These are phyloP conservation scores for Paratilapia polleni DNA, from an alignment of 2,113 vertebrate species.

Conservation along the genomic window DNA sequence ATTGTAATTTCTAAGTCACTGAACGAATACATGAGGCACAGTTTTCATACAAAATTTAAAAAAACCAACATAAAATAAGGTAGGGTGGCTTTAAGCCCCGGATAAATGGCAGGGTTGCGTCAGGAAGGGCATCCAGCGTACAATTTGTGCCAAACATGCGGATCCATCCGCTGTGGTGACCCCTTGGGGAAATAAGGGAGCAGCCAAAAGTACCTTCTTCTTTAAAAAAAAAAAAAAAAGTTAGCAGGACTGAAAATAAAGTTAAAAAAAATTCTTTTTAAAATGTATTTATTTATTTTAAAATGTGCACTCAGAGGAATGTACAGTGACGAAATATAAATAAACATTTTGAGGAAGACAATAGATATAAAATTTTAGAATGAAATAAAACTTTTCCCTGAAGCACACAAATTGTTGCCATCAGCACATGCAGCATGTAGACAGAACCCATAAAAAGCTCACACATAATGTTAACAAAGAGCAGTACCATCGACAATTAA, in stretches of 20 bases:
- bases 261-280: not conserved
- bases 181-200: not conserved
- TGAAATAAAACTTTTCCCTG: not conserved
- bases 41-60: not conserved
- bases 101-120: not conserved
- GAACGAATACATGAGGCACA: slow-evolving; percentile 25
- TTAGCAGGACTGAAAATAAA: not conserved
- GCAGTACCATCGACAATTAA: not conserved
- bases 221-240: not conserved
- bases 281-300: too few species aligned
- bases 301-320: not conserved
- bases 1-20: slow-evolving; percentile 1
- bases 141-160: not conserved
- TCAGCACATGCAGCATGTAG: slow-evolving; percentile 11
- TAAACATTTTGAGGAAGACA: not conserved
- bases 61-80: not conserved
- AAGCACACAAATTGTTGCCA: not conserved
- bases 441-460: not conserved
- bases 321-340: not conserved
- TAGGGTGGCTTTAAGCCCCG: not conserved
- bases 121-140: not conserved
- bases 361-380: not conserved
- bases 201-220: not conserved
- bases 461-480: not conserved
- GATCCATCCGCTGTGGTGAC: too few species aligned